Conservation (phyloP, 2,797 vertebrate species). For the Cynodonichthys magdalenae region DNA sequence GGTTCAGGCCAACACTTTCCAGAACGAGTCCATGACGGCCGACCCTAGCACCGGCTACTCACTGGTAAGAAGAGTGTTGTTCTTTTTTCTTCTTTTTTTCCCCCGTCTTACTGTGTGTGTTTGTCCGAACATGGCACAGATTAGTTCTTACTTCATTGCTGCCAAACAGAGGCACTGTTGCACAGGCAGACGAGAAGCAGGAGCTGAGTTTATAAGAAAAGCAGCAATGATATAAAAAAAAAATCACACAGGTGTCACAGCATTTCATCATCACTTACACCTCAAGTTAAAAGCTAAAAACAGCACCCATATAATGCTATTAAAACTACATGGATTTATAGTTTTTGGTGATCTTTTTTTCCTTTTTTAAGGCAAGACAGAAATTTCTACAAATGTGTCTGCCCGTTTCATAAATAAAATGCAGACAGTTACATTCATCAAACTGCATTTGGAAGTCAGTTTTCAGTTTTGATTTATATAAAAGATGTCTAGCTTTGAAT, state of each 20-base stretch:
- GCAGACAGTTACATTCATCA: slow-evolving; percentile 17
- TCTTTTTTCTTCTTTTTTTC: no score
- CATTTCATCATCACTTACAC: slow-evolving; percentile 49
- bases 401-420: no score
- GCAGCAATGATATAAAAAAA: slow-evolving; percentile 36
- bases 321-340: slow-evolving; percentile 7
- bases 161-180: slow-evolving; percentile 76
- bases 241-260: slow-evolving; percentile 31
- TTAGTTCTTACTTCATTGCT: slow-evolving; percentile 26
- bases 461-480: slow-evolving; percentile 22
- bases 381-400: no score
- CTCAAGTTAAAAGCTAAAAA: slow-evolving; percentile 19
- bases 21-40: slow-evolving; percentile 88
- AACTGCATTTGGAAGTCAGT: slow-evolving; percentile 13
- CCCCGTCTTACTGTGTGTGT: not conserved
- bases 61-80: slow-evolving; percentile 75
- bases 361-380: no score
- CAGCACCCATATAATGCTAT: slow-evolving; percentile 5
- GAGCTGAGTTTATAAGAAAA: slow-evolving; percentile 29
- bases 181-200: slow-evolving; percentile 46
- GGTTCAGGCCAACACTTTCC: slow-evolving; percentile 93
- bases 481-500: slow-evolving; percentile 17
- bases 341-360: not conserved
- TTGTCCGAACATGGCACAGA: slow-evolving; percentile 9
- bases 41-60: slow-evolving; percentile 79